A percentile compares a stretch with the other conserved stretches of the same genome.
These are phyloP conservation scores for Caenorhabditis briggsae DNA, from an alignment of 1,140 invertebrate species.

Conservation along the genomic window DNA sequence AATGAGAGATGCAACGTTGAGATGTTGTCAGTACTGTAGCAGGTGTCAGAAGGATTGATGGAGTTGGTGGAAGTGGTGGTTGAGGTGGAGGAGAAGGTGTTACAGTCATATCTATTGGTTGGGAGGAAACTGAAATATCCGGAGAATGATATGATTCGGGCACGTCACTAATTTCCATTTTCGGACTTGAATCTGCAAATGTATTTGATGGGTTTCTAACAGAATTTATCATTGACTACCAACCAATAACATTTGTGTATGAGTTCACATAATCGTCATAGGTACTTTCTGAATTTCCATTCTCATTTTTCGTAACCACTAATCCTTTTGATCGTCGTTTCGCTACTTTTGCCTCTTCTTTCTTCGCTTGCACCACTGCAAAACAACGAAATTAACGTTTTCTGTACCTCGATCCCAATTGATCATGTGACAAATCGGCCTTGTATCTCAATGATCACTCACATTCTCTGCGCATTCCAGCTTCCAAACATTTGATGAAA, in stretches of 20 bases:
- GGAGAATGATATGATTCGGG: constrained; percentile 53
- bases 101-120: constrained; percentile 44
- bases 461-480: constrained; percentile 65
- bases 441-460: constrained; percentile 37
- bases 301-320: constrained; percentile 53
- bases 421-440: constrained; percentile 43
- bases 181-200: constrained; percentile 19
- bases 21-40: background rate
- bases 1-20: constrained; percentile 21
- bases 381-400: background rate
- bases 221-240: background rate
- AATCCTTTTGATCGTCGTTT: constrained; percentile 55
- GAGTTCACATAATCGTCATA: constrained; percentile 5
- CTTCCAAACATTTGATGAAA: constrained; percentile 62
- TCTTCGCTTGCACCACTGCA: constrained; percentile 64
- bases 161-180: background rate
- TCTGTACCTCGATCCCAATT: constrained; percentile 8
- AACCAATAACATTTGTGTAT: constrained; percentile 15
- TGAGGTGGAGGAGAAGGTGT: background rate
- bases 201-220: background rate
- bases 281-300: constrained; percentile 9
- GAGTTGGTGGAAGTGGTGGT: constrained; percentile 31
- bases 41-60: constrained; percentile 26
- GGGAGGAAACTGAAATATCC: background rate
- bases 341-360: constrained; percentile 48